These are phyloP conservation scores for Mycalesis mineus DNA, from an alignment of 2,888 invertebrate species.

Conservation along the genomic window DNA sequence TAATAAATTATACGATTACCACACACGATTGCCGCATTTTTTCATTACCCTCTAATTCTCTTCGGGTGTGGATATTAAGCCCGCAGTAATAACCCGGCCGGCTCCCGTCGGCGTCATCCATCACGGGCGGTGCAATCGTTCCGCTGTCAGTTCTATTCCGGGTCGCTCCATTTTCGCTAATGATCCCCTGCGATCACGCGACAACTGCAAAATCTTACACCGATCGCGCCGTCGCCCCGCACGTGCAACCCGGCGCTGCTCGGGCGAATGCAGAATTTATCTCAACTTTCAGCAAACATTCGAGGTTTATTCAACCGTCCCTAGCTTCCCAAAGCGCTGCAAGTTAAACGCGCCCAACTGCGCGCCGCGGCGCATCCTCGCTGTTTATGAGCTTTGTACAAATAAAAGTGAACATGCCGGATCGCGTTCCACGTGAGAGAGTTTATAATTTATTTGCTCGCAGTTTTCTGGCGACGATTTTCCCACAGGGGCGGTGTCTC, in stretches of 20 bases:
- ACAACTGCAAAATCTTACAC: constrained; percentile 47
- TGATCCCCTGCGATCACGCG: constrained; percentile 52
- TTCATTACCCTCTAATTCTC: constrained; percentile 45
- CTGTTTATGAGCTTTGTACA: constrained; percentile 33
- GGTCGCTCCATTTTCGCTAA: constrained; percentile 74
- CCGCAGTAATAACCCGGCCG: constrained; percentile 59
- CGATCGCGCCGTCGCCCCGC: constrained; percentile 53
- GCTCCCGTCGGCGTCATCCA: constrained; percentile 57
- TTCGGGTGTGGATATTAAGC: constrained; percentile 53
- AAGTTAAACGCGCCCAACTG: constrained; percentile 27
- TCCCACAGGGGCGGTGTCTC: constrained; percentile 76
- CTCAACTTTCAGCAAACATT: constrained; percentile 16
- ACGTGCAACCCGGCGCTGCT: constrained; percentile 37
- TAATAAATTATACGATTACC: constrained; percentile 27
- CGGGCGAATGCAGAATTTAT: constrained; percentile 11
- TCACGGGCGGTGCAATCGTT: constrained; percentile 72
- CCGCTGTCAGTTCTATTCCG: constrained; percentile 74
- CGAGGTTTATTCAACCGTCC: constrained; percentile 18
- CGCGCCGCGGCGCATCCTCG: constrained; percentile 29
- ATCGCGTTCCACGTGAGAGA: constrained; percentile 68
- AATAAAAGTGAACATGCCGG: constrained; percentile 45
- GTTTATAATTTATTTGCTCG: constrained; percentile 76
- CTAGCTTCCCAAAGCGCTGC: constrained; percentile 29
- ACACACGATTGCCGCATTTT: constrained; percentile 35
- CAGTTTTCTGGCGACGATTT: constrained; percentile 77